Percentiles rank a stretch among this genome's conserved stretches.
Evolutionary conservation across 2,113 vertebrate genomes (phyloP).

Genomic region (Promerops cafer): DNA sequence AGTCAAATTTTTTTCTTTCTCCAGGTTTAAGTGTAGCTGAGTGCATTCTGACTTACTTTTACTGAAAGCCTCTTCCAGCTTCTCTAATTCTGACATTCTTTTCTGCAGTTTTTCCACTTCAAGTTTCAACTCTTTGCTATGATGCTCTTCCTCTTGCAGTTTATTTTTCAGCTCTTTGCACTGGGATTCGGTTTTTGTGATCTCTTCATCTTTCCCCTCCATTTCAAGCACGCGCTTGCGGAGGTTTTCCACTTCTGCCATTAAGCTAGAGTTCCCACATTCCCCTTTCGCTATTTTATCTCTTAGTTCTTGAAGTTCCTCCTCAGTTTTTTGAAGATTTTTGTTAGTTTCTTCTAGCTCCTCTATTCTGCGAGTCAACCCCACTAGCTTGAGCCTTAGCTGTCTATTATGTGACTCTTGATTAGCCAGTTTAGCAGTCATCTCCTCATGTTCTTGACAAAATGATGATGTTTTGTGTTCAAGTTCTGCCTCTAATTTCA

Average conservation of each 20-base stretch:
- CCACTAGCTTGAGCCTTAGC: conserved; percentile 81
- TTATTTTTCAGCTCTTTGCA: conserved; percentile 87
- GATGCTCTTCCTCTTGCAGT: conserved; percentile 86
- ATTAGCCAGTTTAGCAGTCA: conserved; percentile 80
- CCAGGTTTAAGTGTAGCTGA: conserved; percentile 82
- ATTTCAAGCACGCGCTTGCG: conserved; percentile 92
- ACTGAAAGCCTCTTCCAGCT: conserved; percentile 84
- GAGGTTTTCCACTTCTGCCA: conserved; percentile 90
- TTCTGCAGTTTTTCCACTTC: conserved; percentile 92
- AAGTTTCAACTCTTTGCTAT: conserved; percentile 81
- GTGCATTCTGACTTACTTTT: conserved; percentile 83
- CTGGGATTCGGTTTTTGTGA: conserved; percentile 87
- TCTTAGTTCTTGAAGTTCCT: conserved; percentile 87
- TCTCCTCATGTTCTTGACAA: conserved; percentile 86
- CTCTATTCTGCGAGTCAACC: conserved; percentile 78
- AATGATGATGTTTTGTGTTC: conserved; percentile 79
- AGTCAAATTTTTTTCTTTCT: conserved; percentile 84
- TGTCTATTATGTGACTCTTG: conserved; percentile 88
- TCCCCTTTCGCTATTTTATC: conserved; percentile 91
- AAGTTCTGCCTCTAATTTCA: conserved; percentile 84
- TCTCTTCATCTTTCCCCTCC: conserved; percentile 97
- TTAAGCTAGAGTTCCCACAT: conserved; percentile 84
- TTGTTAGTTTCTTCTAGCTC: conserved; percentile 89
- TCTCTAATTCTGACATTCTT: conserved; percentile 90
- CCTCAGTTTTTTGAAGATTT: conserved; percentile 84